These are phyloP conservation scores for Pammene aurita DNA, from an alignment of 2,888 invertebrate genomes.

Conservation along the genomic window DNA sequence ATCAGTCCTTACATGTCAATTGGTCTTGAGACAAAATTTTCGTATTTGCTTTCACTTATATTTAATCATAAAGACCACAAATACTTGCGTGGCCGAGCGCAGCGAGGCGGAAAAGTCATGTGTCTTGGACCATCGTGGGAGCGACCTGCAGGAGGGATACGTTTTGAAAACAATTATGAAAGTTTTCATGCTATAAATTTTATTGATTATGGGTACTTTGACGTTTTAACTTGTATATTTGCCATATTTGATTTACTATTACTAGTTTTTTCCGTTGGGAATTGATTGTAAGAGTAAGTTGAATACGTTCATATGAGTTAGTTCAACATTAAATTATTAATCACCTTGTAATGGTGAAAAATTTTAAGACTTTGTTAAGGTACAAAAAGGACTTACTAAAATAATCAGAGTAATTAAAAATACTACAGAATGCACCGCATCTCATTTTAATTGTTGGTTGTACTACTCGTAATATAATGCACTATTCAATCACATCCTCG, in stretches of 20 bases:
- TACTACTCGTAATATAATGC: constrained; percentile 14
- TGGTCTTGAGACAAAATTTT: neutral
- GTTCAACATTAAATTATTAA: too few species aligned
- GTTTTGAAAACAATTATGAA: constrained; percentile 49
- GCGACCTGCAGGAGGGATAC: constrained; percentile 53
- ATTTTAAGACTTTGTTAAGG: neutral
- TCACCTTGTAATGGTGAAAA: too few species aligned
- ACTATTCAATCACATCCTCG: constrained; percentile 35
- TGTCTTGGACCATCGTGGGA: constrained; percentile 67
- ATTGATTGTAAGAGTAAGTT: too few species aligned
- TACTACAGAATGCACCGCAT: constrained; percentile 2
- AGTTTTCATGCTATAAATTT: constrained; percentile 33
- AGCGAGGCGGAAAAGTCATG: constrained; percentile 66
- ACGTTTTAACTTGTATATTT: constrained; percentile 1
- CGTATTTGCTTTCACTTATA: neutral
- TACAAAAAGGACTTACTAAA: neutral
- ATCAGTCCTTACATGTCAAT: too few species aligned
- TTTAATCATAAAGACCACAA: constrained; percentile 29
- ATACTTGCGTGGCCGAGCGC: constrained; percentile 48
- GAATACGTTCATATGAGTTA: too few species aligned
- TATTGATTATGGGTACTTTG: constrained; percentile 4
- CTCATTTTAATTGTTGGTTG: neutral
- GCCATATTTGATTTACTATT: neutral
- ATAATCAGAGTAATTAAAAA: neutral
- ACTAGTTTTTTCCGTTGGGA: too few species aligned